phyloP scores from a whole-genome alignment of 2,113 vertebrate species.

The Ageneiosus marmoratus region DNA sequence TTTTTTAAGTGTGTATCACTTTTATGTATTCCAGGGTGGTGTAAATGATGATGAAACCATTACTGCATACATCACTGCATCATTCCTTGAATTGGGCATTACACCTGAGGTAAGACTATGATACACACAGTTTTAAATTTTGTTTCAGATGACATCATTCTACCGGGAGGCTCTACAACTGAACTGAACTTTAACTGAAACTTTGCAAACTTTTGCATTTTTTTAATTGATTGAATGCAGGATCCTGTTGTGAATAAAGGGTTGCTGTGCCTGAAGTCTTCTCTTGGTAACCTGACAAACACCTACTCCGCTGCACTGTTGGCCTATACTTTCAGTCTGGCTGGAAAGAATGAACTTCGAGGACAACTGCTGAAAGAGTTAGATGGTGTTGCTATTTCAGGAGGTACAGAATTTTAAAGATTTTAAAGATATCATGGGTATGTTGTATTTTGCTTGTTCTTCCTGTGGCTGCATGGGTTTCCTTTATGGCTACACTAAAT shows the following conservation, averaged over 20 bases:
- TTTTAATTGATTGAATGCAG: constrained; percentile 57
- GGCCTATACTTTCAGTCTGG: constrained; percentile 83
- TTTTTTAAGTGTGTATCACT: not conserved
- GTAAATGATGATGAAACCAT: constrained; percentile 78
- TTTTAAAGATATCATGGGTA: no score
- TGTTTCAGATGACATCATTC: not conserved
- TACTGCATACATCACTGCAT: constrained; percentile 74
- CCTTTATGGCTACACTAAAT: no score
- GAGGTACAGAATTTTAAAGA: constrained; percentile 50
- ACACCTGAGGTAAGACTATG: constrained; percentile 64
- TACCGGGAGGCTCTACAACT: not conserved
- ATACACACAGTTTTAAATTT: not conserved
- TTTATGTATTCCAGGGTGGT: constrained; percentile 69
- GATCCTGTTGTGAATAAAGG: constrained; percentile 66
- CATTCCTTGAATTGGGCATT: constrained; percentile 70
- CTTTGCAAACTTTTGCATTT: not conserved
- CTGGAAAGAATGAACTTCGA: constrained; percentile 68
- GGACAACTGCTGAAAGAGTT: constrained; percentile 59
- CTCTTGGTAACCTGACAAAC: constrained; percentile 56
- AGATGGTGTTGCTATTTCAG: constrained; percentile 37
- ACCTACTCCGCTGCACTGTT: constrained; percentile 79
- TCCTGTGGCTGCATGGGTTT: no score
- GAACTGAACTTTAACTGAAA: not conserved
- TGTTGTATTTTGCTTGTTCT: no score
- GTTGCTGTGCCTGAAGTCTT: constrained; percentile 70